Percentiles rank a stretch among this genome's conserved stretches.
Conservation (phyloP, 64 coral and sea anemone species). For the Porites lutea region DNA sequence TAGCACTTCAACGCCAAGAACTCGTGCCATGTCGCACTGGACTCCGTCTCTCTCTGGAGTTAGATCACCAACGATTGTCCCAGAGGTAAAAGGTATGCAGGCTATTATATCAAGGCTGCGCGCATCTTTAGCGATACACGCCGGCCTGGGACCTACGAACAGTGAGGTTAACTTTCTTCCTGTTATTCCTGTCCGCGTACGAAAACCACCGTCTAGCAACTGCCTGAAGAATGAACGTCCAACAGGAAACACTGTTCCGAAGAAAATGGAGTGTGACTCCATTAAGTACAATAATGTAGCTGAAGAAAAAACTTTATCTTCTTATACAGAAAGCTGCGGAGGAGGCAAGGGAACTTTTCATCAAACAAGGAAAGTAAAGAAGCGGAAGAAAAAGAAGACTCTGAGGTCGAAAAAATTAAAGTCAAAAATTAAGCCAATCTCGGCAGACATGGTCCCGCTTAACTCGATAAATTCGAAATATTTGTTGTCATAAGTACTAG, state of each 20-base stretch:
- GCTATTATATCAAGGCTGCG: slow-evolving; percentile 2
- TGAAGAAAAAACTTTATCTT: not conserved
- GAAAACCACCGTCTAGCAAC: not conserved
- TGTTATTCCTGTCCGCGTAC: not conserved
- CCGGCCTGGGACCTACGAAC: not conserved
- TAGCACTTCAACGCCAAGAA: not conserved
- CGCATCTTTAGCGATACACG: not conserved
- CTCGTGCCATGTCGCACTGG: not conserved
- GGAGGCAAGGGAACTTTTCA: not conserved
- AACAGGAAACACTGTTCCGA: not conserved
- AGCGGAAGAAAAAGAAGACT: not conserved
- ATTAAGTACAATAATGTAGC: not conserved
- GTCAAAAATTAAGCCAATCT: not conserved
- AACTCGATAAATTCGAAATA: not conserved
- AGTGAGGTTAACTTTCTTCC: not conserved
- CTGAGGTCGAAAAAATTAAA: not conserved
- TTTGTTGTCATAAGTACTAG: too few species aligned
- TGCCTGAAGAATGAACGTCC: not conserved
- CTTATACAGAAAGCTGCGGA: not conserved
- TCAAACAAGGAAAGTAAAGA: not conserved
- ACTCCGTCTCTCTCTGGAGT: not conserved
- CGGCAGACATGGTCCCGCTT: not conserved
- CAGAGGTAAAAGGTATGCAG: not conserved
- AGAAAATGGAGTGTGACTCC: not conserved
- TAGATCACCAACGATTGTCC: not conserved